Base-by-base conservation (phyloP, 2,797 vertebrate species). In the Spatula versicolor region DNA sequence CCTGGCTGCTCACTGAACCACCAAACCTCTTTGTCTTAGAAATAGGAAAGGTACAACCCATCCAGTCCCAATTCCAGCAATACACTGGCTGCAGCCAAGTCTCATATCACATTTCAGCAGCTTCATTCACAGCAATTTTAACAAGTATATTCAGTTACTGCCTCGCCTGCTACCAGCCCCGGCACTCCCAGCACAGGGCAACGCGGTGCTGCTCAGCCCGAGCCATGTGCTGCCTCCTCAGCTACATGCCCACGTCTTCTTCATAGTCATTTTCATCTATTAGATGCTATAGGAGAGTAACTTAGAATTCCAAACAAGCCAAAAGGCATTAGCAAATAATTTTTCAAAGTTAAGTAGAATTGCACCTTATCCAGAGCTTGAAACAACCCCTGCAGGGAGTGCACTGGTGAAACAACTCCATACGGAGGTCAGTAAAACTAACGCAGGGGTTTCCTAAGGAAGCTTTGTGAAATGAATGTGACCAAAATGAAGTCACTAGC, bases 91-190 rank as follows among this genome's bases (percentile, higher is more conserved):
- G 73, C 68, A 80, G 85, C 58, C 79, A 91, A 86, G 60, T 22
- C 86, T 64, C 86, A 82, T 90, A 85, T 60, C 60, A 50, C 72
- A 59, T 92, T 94, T 92, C 90, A 92, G 64, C 78, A 80, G 52
- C 67, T 90, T 54, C 75, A 85, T 46, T 87, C 68, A 74, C 71
- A 88, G 35, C 43, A 60, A 46, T 74, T 93, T 54, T 78, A 92
- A 46, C 45, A 58, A 91, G 50, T 55, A 74, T 60, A 77, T 80
- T 93, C 72, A 60, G 78, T 84, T 91, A 87, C 79, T 89, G 77
- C 82, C 67, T 72, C 75, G 45, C 72, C 62, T 91, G 90, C 81
- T 66, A 79, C 69, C 23, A 73, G 60, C 18, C 62, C 39, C 0
- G 0, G 12, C 35, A 45, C 48, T 63, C 59, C 75, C 10, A 39